Conservation (phyloP, 2,113 vertebrate species). For the Dromas ardeola region DNA sequence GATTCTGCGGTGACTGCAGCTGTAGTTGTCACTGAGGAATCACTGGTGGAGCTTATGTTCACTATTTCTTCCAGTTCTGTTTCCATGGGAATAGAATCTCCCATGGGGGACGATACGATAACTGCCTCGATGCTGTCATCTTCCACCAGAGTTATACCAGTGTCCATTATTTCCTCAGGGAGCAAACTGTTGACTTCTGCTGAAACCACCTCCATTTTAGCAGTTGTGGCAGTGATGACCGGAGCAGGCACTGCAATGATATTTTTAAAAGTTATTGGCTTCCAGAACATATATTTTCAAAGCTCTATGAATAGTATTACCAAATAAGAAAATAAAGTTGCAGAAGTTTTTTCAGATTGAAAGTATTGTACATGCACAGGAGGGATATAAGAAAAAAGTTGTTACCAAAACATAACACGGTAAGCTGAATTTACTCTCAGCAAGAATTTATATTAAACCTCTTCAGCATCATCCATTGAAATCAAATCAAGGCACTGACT, state of each 20-base stretch:
- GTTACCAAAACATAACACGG: background rate
- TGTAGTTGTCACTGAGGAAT: slow-evolving; percentile 39
- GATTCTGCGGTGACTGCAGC: slow-evolving; percentile 67
- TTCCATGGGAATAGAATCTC: slow-evolving; percentile 83
- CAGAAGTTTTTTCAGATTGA: background rate
- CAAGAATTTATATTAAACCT: background rate
- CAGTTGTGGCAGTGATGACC: slow-evolving; percentile 42
- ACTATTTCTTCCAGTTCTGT: slow-evolving; percentile 85
- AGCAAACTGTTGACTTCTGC: slow-evolving; percentile 97
- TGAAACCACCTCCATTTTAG: slow-evolving; percentile 94
- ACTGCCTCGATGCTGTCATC: slow-evolving; percentile 85
- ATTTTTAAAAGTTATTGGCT: slow-evolving; percentile 33
- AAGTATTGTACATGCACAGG: background rate
- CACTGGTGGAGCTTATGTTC: slow-evolving; percentile 68
- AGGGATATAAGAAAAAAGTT: background rate
- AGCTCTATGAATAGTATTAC: background rate
- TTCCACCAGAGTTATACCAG: slow-evolving; percentile 87
- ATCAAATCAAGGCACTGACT: background rate
- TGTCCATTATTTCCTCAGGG: slow-evolving; percentile 99
- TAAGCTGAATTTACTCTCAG: background rate
- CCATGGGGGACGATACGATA: slow-evolving; percentile 80
- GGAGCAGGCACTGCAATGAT: slow-evolving; percentile 66
- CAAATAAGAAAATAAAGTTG: background rate
- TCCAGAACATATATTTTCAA: background rate
- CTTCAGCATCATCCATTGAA: background rate